Base-by-base conservation (phyloP, 2,113 vertebrate genomes). In the Meleagris gallopavo region DNA sequence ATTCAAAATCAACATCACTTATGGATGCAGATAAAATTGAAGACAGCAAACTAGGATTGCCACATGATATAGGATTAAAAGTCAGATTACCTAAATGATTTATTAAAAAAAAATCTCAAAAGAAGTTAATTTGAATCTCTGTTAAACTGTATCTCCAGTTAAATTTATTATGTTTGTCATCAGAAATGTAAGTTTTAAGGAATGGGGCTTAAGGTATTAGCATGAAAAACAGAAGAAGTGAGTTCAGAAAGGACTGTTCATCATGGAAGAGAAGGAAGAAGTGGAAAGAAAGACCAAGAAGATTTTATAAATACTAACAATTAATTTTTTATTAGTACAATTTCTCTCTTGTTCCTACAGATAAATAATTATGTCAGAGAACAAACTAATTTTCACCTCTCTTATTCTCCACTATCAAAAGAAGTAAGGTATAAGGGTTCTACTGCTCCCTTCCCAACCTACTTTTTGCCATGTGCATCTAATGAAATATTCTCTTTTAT, bases 1-100 rank as follows among this genome's bases (percentile, higher is more conserved):
- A 48, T 94, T 92, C 60, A 92, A 85, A 95, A 92, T 62, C 92
- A 95, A 67, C 66, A 91, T 64, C 96, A 66, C 8, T 70, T 70
- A 85, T 6, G 11, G 30, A 71, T 55, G 66, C 9, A 38, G 10
- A 30, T 80, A 55, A 75, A 82, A 60, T 13, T 54, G 9, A 32
- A 41, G 82, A 60, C 7, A n/a, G 22, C 25, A 75, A 87, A 67
- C 27, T 67, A 70, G 36, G 85, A 14, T 54, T 95, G 52, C 52
- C 25, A 71, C 8, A 16, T 38, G 6, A 2, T 2, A 73, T 54
- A 72, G 9, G 25, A 38, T 86, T 83, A 95, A 88, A 83, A 79
- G 22, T n/a, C 64, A 85, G 0, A 46, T 86, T 92, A 83, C n/a
- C 9, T 45, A 70, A 45, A 15, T 40, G 2, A 41, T 48, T 41